phyloP scores from a whole-genome alignment of 1,140 invertebrate genomes.

The Cydia strobilella region DNA sequence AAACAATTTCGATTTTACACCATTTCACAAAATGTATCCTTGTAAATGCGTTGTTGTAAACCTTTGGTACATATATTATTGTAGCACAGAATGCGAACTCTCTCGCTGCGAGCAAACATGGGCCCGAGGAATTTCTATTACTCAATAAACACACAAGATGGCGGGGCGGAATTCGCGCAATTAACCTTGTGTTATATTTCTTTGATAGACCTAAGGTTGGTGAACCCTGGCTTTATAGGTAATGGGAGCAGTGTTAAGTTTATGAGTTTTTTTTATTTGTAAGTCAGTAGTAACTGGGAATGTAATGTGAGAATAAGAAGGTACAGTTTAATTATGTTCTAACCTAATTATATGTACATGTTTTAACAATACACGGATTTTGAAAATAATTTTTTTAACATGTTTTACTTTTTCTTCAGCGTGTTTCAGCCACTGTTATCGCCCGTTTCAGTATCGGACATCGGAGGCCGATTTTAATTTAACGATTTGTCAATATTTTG shows the following conservation, averaged over 20 bases:
- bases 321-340: background rate
- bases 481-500: too few species aligned
- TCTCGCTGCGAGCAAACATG: slow-evolving; percentile 16
- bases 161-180: slow-evolving; percentile 17
- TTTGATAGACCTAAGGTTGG: slow-evolving; percentile 30
- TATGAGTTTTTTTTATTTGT: background rate
- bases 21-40: background rate
- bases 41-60: background rate
- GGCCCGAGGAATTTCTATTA: slow-evolving; percentile 27
- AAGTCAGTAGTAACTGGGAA: background rate
- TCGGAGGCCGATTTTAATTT: too few species aligned
- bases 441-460: too few species aligned
- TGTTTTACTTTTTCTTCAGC: too few species aligned
- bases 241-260: background rate
- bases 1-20: background rate
- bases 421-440: too few species aligned
- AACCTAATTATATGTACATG: background rate
- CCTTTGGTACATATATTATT: slow-evolving; percentile 6
- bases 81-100: slow-evolving; percentile 14
- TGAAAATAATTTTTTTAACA: too few species aligned
- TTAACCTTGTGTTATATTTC: slow-evolving; percentile 30
- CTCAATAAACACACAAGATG: slow-evolving; percentile 32
- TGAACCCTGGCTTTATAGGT: slow-evolving; percentile 28
- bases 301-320: background rate
- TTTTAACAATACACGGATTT: too few species aligned